Percentiles rank a stretch among this genome's conserved stretches.
These are phyloP conservation scores for Rugalucina vietnamica DNA, from an alignment of 2,888 invertebrate species.

Conservation along the genomic window DNA sequence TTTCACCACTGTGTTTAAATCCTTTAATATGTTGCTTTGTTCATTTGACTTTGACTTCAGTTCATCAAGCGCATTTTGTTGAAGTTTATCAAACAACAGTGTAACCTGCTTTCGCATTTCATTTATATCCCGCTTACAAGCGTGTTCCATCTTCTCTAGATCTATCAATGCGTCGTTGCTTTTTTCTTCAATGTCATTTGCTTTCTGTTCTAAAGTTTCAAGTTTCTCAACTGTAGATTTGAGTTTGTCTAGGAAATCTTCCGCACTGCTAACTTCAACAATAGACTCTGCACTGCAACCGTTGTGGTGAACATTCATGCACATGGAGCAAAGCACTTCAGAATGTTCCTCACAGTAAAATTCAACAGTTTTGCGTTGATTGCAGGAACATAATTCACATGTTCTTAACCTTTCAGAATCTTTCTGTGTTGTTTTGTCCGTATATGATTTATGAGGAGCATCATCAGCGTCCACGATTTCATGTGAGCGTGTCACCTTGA, in stretches of 20 bases:
- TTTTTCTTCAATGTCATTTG: background rate
- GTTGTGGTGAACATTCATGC: background rate
- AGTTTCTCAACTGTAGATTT: background rate
- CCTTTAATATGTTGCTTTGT: background rate
- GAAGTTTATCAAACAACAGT: background rate
- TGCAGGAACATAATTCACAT: background rate
- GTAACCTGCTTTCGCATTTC: background rate
- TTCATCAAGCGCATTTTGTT: background rate
- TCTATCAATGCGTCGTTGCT: background rate
- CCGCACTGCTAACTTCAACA: background rate
- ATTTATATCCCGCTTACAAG: background rate
- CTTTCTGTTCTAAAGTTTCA: background rate
- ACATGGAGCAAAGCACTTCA: background rate
- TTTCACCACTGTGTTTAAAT: background rate
- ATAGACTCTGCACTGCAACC: background rate
- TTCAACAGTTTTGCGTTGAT: background rate
- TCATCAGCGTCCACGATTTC: background rate
- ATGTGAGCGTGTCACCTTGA: background rate
- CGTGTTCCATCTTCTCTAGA: background rate
- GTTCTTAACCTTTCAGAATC: background rate
- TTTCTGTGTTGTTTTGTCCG: background rate
- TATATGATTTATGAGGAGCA: background rate
- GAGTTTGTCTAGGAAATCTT: background rate
- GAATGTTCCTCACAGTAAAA: background rate
- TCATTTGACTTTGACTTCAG: background rate